These are phyloP conservation scores for Odontophorus gujanensis DNA, from an alignment of 2,113 vertebrate species.

Conservation along the genomic window DNA sequence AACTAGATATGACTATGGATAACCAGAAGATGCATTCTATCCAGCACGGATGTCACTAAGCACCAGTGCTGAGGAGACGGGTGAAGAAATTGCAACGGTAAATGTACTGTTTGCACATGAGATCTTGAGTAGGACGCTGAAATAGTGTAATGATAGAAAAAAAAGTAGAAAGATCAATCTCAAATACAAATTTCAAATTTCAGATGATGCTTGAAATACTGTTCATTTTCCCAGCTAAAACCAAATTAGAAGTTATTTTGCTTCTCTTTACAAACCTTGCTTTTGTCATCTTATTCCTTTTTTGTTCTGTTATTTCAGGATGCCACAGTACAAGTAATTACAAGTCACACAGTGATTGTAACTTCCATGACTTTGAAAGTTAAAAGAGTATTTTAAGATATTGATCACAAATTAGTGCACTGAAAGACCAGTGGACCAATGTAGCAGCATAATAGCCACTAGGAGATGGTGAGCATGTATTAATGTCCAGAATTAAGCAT, in stretches of 20 bases:
- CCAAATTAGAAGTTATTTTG: not conserved
- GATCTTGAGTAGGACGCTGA: not conserved
- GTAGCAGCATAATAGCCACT: not conserved
- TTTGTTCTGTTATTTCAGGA: not conserved
- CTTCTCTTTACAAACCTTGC: not conserved
- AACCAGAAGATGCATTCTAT: not conserved
- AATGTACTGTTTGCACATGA: not conserved
- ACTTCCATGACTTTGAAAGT: not conserved
- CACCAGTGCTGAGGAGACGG: not conserved
- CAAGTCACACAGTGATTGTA: not conserved
- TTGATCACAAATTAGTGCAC: not conserved
- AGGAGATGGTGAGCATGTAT: fast-evolving
- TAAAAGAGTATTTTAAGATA: not conserved
- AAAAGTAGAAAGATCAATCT: not conserved
- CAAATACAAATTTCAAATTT: not conserved
- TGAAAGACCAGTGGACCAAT: not conserved
- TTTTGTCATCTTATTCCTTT: not conserved
- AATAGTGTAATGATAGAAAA: not conserved
- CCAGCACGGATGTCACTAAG: not conserved
- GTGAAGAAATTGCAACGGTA: not conserved
- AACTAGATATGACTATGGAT: not conserved
- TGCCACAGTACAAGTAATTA: not conserved
- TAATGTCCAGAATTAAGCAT: not conserved
- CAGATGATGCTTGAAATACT: not conserved
- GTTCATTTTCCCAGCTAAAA: not conserved